Conservation (phyloP, 1,140 invertebrate species). For the Teleogryllus occipitalis region DNA sequence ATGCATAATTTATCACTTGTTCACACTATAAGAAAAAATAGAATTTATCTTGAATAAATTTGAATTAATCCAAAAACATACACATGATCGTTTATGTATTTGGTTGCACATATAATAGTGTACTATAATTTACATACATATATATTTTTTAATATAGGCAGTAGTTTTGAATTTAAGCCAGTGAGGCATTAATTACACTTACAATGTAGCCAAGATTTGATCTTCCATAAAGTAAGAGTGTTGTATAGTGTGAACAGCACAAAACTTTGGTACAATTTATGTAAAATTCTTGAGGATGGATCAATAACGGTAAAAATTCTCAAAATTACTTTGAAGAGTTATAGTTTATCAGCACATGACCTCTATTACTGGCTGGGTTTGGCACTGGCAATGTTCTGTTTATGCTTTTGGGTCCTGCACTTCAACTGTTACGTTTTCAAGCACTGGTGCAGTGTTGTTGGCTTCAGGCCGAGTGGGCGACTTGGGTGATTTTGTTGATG, state of each 20-base stretch:
- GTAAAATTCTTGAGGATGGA: constrained; percentile 1
- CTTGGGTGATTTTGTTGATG: constrained; percentile 44
- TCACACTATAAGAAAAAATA: constrained; percentile 9
- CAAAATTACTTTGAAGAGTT: constrained; percentile 2
- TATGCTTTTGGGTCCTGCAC: constrained; percentile 42
- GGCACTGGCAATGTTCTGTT: not conserved
- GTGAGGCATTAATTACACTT: not conserved
- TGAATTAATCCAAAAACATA: not conserved
- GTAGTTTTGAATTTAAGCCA: not conserved
- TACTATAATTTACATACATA: not conserved
- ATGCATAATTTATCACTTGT: constrained; percentile 8
- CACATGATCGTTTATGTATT: not conserved
- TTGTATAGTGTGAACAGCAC: not conserved
- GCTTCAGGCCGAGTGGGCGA: constrained; percentile 15
- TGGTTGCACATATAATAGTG: not conserved
- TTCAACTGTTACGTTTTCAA: constrained; percentile 50
- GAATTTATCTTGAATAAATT: not conserved
- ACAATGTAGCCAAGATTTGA: not conserved
- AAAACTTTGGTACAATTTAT: not conserved
- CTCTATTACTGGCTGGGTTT: not conserved
- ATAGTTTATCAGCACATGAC: not conserved
- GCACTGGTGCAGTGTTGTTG: constrained; percentile 37
- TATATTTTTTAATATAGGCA: not conserved
- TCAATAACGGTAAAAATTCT: not conserved
- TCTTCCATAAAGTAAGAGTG: not conserved